Conservation (phyloP, 1,140 invertebrate genomes). For the Maconellicoccus hirsutus region DNA sequence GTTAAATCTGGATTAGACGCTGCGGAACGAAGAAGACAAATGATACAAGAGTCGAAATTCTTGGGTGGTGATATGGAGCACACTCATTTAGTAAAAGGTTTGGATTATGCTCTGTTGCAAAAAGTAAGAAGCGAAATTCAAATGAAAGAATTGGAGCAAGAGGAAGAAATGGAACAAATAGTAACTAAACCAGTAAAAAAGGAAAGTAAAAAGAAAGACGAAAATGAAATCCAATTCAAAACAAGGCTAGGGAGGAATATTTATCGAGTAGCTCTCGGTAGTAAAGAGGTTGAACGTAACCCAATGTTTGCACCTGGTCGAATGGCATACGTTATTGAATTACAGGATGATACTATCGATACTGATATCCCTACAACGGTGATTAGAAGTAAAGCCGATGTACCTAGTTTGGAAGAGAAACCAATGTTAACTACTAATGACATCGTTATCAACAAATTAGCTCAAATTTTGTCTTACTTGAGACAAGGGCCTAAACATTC, state of each 20-base stretch:
- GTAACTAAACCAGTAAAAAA: constrained; percentile 45
- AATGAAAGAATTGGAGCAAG: constrained; percentile 67
- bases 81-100: constrained; percentile 98
- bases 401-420: constrained; percentile 63
- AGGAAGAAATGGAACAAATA: constrained; percentile 66
- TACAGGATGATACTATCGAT: constrained; percentile 80
- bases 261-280: constrained; percentile 42
- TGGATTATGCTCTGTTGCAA: constrained; percentile 97
- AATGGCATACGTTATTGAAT: constrained; percentile 96
- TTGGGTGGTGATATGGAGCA: constrained; percentile 99
- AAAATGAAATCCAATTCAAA: constrained; percentile 69
- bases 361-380: constrained; percentile 93
- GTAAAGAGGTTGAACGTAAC: constrained; percentile 64
- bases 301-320: constrained; percentile 90
- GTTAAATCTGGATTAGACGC: constrained; percentile 85
- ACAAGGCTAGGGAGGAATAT: constrained; percentile 64
- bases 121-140: constrained; percentile 82
- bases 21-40: constrained; percentile 84
- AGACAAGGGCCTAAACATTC: constrained; percentile 62
- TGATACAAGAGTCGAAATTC: constrained; percentile 99
- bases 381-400: constrained; percentile 88
- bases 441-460: constrained; percentile 92
- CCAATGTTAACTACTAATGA: constrained; percentile 85
- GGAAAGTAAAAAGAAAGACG: constrained; percentile 42
- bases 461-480: constrained; percentile 91